Base-by-base conservation (phyloP, 2,797 vertebrate species). In the Coilia nasus region DNA sequence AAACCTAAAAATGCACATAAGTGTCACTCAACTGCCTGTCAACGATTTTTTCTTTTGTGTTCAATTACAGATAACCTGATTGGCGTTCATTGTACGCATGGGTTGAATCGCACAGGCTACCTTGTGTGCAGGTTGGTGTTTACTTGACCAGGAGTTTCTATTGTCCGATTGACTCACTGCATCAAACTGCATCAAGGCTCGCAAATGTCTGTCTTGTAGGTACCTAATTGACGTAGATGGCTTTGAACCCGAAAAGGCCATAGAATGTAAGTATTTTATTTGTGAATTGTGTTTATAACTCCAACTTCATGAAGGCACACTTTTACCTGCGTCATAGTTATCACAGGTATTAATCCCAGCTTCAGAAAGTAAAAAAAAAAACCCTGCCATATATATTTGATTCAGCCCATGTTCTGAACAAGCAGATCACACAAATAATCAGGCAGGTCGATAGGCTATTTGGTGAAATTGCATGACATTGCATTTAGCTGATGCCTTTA, bases 51-150 rank as follows among this genome's bases (percentile, higher is more conserved):
- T 14, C 2, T 14, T 2, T 0, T 56, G 31, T 87, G 21, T 10
- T 0, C 6, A 41, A 35, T 67, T 21, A 9, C 92, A 99, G 97
- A 98, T 85, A 97, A 96, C 88, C 96, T 99, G 89, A 96, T 98
- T 2, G 98, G 98, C 1, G 97, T 99, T 87, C 98, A 99, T 87
- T 99, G 98, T 89, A 99, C 98, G 0, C 98, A 99, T 14, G 98
- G 97, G 0, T 89, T 99, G 88, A 99, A 99, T 88, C 96, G 98
- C 82, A 98, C 98, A 0, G 98, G 98, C 12, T 99, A 99, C 86
- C 93, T 99, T 82, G 95, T 99, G 83, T 99, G 98, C 89, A 96
- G 98, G 98, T 98, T 41, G 35, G 71, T 78, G 2, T 78, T 17
- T 35, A 7, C 31, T 35, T 75, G 67, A 75, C 25, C 31, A 75